These are phyloP conservation scores for Ailurus styani DNA, from an alignment of 2,113 vertebrate species.

Conservation along the genomic window DNA sequence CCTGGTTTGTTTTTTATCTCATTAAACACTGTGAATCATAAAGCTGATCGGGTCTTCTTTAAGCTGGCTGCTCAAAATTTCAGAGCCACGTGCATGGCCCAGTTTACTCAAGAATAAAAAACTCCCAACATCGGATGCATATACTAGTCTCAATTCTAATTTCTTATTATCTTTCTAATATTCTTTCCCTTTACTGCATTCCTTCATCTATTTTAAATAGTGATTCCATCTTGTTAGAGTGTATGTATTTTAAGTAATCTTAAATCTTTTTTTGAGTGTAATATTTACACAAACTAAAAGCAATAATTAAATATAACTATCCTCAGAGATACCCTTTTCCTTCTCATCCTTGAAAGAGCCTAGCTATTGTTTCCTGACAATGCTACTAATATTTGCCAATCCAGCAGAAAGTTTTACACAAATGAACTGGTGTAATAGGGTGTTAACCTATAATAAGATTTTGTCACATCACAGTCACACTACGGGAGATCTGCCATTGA, in stretches of 20 bases:
- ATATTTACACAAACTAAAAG: background rate
- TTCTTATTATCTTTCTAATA: background rate
- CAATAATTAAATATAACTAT: background rate
- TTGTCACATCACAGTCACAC: constrained; percentile 76
- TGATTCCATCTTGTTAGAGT: background rate
- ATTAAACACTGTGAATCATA: constrained; percentile 14
- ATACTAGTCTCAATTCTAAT: background rate
- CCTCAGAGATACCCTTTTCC: constrained; percentile 26
- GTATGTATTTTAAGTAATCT: background rate
- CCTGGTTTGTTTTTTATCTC: background rate
- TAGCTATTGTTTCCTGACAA: constrained; percentile 62
- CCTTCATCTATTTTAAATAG: background rate
- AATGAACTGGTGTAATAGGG: constrained; percentile 78
- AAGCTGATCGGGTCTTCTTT: background rate
- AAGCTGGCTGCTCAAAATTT: constrained; percentile 29
- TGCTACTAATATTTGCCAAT: constrained; percentile 75
- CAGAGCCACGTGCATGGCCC: background rate
- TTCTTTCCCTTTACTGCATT: background rate
- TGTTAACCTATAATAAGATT: constrained; percentile 80
- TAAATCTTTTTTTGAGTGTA: background rate
- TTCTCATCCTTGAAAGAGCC: background rate
- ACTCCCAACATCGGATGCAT: background rate
- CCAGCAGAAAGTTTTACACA: constrained; percentile 81
- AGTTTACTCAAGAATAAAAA: background rate
- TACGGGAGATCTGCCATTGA: constrained; percentile 78